A percentile compares a stretch with the other conserved stretches of the same genome.
Evolutionary conservation across 2,113 vertebrate species (phyloP).

Genomic region (Rhinolophus ferrumequinum): DNA sequence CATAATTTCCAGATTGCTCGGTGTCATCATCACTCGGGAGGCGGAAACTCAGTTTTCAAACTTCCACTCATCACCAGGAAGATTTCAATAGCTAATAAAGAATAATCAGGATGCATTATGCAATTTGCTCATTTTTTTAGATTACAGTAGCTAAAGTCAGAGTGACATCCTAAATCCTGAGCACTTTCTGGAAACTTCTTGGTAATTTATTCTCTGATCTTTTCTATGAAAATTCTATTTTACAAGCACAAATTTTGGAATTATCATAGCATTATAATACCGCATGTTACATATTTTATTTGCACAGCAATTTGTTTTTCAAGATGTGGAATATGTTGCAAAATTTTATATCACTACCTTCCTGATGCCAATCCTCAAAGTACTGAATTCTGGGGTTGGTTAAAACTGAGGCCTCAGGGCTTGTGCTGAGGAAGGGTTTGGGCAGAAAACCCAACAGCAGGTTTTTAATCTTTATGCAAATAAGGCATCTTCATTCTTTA

Average conservation of each 20-base stretch:
- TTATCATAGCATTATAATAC: background rate
- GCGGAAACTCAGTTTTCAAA: background rate
- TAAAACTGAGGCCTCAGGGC: background rate
- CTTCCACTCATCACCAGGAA: background rate
- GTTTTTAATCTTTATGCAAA: background rate
- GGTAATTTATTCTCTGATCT: constrained; percentile 23
- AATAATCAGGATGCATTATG: constrained; percentile 16
- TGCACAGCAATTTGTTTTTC: background rate
- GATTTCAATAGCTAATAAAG: constrained; percentile 42
- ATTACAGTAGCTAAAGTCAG: constrained; percentile 34
- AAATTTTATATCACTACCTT: background rate
- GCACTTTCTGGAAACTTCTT: constrained; percentile 23
- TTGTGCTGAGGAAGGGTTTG: background rate
- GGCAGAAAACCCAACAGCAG: background rate
- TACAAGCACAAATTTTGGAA: background rate
- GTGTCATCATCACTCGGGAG: background rate
- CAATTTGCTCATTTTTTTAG: constrained; percentile 33
- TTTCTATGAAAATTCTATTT: constrained; percentile 24
- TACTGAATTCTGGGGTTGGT: background rate
- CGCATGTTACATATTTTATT: background rate
- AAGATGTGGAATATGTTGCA: background rate
- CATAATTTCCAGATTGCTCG: constrained; percentile 30
- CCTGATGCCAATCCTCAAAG: background rate
- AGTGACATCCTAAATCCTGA: constrained; percentile 12
- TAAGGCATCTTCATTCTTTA: background rate